These are phyloP conservation scores for Drosophila birchii DNA, from an alignment of 2,888 invertebrate species.

Conservation along the genomic window DNA sequence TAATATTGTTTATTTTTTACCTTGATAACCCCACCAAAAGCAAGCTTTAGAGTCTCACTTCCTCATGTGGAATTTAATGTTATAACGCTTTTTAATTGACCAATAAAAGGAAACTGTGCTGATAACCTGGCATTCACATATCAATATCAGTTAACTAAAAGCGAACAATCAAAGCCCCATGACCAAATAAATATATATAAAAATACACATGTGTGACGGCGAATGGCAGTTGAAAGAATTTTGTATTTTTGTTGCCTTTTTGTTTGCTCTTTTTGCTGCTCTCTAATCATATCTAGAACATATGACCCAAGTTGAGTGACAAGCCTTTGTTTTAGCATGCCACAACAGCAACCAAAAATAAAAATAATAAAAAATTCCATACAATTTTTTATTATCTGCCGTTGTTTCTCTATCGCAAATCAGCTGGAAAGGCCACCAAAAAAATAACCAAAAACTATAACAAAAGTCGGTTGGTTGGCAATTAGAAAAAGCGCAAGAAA, in stretches of 20 bases:
- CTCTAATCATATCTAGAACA: constrained; percentile 45
- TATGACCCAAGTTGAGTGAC: constrained; percentile 32
- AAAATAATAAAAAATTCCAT: constrained; percentile 46
- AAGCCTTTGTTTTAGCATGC: constrained; percentile 66
- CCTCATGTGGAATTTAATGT: background rate
- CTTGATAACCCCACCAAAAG: background rate
- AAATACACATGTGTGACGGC: background rate
- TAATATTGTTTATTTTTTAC: background rate
- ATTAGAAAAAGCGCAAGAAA: constrained; percentile 40
- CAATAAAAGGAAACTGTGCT: constrained; percentile 28
- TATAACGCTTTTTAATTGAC: constrained; percentile 25
- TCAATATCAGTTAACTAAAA: constrained; percentile 38
- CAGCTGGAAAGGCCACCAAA: constrained; percentile 12
- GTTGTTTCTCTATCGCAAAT: constrained; percentile 49
- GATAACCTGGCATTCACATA: constrained; percentile 25
- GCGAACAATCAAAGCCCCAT: constrained; percentile 28
- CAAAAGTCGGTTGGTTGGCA: constrained; percentile 27
- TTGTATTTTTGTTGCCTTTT: constrained; percentile 15
- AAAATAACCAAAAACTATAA: constrained; percentile 23
- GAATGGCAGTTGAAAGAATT: constrained; percentile 24
- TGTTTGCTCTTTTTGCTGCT: constrained; percentile 10
- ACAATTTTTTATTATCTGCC: constrained; percentile 65
- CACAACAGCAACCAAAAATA: constrained; percentile 20
- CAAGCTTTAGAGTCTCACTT: background rate
- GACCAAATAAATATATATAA: constrained; percentile 23